phyloP scores from a whole-genome alignment of 2,113 vertebrate genomes.

The Heptranchias perlo region DNA sequence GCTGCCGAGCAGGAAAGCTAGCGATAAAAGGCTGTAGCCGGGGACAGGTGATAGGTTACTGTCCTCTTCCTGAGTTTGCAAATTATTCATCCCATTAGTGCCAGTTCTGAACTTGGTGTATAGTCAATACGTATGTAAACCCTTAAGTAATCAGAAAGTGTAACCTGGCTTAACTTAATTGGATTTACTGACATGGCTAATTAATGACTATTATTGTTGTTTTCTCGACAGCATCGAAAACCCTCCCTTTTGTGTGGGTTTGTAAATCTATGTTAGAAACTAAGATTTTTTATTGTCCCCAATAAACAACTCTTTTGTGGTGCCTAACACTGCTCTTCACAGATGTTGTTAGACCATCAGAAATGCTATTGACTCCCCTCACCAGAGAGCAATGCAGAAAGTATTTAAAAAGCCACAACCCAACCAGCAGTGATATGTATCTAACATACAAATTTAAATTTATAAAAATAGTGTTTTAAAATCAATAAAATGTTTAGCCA shows the following conservation, averaged over 20 bases:
- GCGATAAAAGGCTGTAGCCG: too few relatives aligned
- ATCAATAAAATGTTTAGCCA: not conserved
- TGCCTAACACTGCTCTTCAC: not conserved
- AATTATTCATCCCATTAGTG: not conserved
- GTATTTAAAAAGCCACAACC: not conserved
- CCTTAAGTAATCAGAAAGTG: not conserved
- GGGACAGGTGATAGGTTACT: not conserved
- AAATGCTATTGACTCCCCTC: not conserved
- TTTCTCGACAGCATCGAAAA: not conserved
- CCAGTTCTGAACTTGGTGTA: not conserved
- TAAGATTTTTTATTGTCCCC: not conserved
- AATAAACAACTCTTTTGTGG: not conserved
- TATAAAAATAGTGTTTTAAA: not conserved
- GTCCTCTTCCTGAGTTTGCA: not conserved
- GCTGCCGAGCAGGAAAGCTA: too few relatives aligned
- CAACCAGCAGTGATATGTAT: not conserved
- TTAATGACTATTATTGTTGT: not conserved
- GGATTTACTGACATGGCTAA: not conserved
- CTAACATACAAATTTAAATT: not conserved
- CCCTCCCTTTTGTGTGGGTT: not conserved
- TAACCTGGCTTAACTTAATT: not conserved
- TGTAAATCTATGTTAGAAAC: not conserved
- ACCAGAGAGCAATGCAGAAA: not conserved
- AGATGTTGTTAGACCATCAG: not conserved
- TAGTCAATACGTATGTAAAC: not conserved